Conservation (phyloP, 2,113 vertebrate species). For the Syngnathus typhle region DNA sequence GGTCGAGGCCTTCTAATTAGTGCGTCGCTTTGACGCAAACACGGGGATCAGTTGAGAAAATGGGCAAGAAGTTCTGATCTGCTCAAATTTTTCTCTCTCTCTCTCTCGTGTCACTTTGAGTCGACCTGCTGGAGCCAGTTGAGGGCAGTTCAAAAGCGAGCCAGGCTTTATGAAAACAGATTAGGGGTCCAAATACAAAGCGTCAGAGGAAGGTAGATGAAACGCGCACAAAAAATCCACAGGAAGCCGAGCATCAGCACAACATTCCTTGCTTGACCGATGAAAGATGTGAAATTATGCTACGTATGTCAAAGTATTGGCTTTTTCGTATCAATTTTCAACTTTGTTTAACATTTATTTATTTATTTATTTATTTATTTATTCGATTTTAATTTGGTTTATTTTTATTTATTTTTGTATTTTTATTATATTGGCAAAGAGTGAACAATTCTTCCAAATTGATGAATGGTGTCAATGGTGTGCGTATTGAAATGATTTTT, state of each 20-base stretch:
- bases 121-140: conserved; percentile 51
- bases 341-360: too few relatives aligned
- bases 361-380: too few relatives aligned
- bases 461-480: too few relatives aligned
- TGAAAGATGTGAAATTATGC: too few relatives aligned
- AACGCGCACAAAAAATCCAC: conserved; percentile 18
- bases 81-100: conserved; percentile 29
- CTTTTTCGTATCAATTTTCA: too few relatives aligned
- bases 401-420: too few relatives aligned
- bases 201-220: conserved; percentile 38
- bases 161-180: conserved; percentile 58
- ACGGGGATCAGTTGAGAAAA: conserved; percentile 29
- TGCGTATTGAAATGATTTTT: too few relatives aligned
- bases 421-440: too few relatives aligned
- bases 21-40: conserved; percentile 48
- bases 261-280: conserved; percentile 7
- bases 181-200: conserved; percentile 48
- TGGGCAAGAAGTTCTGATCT: conserved; percentile 41
- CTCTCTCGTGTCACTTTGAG: conserved; percentile 30
- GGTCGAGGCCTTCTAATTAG: conserved; percentile 51
- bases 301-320: too few relatives aligned
- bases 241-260: conserved; percentile 12
- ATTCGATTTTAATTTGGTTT: too few relatives aligned
- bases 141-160: conserved; percentile 37
- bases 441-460: too few relatives aligned